Percentiles rank a stretch among this genome's conserved stretches.
Conservation (phyloP, 2,113 vertebrate species). For the Lynx canadensis region DNA sequence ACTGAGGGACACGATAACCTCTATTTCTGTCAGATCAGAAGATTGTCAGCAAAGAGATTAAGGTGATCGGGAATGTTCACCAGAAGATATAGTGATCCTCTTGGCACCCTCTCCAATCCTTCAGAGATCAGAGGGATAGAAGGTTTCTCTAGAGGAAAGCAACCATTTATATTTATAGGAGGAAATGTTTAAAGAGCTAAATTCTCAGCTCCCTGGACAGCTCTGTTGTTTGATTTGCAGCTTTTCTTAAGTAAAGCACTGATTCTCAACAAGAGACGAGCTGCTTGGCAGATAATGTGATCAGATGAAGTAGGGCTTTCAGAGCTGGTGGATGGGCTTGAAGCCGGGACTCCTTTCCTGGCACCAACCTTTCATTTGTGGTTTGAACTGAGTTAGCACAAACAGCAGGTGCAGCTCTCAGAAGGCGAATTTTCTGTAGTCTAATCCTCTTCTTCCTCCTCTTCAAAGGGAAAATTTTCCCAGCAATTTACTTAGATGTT, state of each 20-base stretch:
- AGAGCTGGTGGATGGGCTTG: not conserved
- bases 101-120: not conserved
- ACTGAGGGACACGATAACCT: slow-evolving; percentile 42
- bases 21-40: slow-evolving; percentile 68
- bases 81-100: not conserved
- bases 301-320: slow-evolving; percentile 26
- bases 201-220: slow-evolving; percentile 61
- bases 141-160: slow-evolving; percentile 59
- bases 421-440: not conserved
- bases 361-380: not conserved
- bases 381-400: slow-evolving; percentile 18
- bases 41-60: slow-evolving; percentile 56
- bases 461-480: not conserved
- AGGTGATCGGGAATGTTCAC: slow-evolving; percentile 29
- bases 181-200: slow-evolving; percentile 78
- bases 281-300: slow-evolving; percentile 18
- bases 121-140: slow-evolving; percentile 50
- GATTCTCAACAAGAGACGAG: slow-evolving; percentile 54
- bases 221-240: slow-evolving; percentile 74
- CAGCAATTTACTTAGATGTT: not conserved
- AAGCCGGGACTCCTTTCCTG: not conserved
- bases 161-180: slow-evolving; percentile 73
- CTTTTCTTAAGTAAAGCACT: slow-evolving; percentile 73
- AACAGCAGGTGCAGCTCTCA: not conserved
- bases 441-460: not conserved